phyloP scores from a whole-genome alignment of 2,113 vertebrate genomes.

The Xiphias gladius region DNA sequence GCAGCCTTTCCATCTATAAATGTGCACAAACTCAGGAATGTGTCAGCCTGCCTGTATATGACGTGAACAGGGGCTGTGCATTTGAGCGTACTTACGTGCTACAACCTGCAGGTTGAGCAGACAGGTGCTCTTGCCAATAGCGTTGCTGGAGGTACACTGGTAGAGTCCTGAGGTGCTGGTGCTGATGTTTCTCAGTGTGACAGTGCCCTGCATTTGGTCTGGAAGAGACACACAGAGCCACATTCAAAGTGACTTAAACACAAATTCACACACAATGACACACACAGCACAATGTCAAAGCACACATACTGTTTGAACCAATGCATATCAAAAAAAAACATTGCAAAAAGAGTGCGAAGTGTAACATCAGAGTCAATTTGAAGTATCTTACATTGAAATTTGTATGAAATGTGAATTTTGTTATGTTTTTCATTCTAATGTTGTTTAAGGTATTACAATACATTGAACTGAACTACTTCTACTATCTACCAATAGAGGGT shows the following conservation, averaged over 20 bases:
- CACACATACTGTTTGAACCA: not conserved
- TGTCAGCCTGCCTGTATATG: not conserved
- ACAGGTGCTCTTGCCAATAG: constrained; percentile 96
- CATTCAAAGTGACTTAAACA: constrained; percentile 15
- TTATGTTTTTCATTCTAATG: not conserved
- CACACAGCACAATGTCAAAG: not conserved
- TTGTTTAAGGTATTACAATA: not conserved
- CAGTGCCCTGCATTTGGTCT: constrained; percentile 98
- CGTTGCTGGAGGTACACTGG: constrained; percentile 95
- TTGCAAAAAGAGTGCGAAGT: too few species aligned
- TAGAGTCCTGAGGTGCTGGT: constrained; percentile 93
- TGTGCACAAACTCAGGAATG: not conserved
- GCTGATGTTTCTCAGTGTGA: constrained; percentile 96
- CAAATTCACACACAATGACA: not conserved
- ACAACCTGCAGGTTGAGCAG: constrained; percentile 95
- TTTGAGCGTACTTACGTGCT: constrained; percentile 88
- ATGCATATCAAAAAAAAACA: not conserved
- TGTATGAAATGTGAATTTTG: not conserved
- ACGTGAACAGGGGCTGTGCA: not conserved
- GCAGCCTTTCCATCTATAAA: constrained; percentile 5
- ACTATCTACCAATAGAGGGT: constrained; percentile 41
- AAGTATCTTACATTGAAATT: not conserved
- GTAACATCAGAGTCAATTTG: not conserved
- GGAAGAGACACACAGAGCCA: constrained; percentile 60
- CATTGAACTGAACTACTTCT: not conserved